These are phyloP conservation scores for Pollenia amentaria DNA, from an alignment of 2,888 invertebrate species.

Conservation along the genomic window DNA sequence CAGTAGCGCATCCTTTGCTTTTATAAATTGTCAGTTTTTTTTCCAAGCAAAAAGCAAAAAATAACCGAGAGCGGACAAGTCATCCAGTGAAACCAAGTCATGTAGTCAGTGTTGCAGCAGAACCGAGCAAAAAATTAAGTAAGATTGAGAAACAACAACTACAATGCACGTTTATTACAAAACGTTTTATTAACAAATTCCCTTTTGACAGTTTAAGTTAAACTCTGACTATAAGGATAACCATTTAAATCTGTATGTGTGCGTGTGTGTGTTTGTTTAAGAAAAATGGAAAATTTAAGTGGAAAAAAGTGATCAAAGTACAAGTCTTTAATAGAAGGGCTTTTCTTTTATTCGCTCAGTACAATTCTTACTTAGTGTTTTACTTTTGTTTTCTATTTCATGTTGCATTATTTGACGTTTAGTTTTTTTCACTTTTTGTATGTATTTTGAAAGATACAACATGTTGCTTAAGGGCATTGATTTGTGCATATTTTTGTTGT, in stretches of 20 bases:
- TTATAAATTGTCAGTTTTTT: conserved; percentile 24
- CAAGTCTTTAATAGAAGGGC: conserved; percentile 59
- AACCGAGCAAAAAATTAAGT: conserved; percentile 36
- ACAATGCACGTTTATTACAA: conserved; percentile 57
- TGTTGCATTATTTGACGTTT: conserved; percentile 65
- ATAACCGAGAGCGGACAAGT: neutral
- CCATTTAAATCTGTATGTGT: too few relatives aligned
- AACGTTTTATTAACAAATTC: conserved; percentile 73
- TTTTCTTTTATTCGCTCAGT: conserved; percentile 37
- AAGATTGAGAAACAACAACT: conserved; percentile 47
- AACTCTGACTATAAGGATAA: conserved; percentile 2
- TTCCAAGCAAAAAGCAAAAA: conserved; percentile 1
- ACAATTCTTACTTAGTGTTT: conserved; percentile 14
- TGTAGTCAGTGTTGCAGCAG: neutral
- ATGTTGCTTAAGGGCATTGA: conserved; percentile 72
- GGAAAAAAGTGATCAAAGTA: conserved; percentile 35
- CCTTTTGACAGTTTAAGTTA: conserved; percentile 71
- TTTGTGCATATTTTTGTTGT: conserved; percentile 63
- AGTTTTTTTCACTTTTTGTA: conserved; percentile 33
- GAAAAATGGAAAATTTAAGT: conserved; percentile 19
- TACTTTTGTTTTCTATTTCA: conserved; percentile 32
- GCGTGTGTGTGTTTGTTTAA: neutral
- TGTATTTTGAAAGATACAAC: conserved; percentile 57
- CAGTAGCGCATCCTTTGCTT: conserved; percentile 58
- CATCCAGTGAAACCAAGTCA: conserved; percentile 5